Percentiles rank a stretch among this genome's conserved stretches.
Evolutionary conservation across 2,888 invertebrate species (phyloP).

Genomic region (Mallateleia sp.): DNA sequence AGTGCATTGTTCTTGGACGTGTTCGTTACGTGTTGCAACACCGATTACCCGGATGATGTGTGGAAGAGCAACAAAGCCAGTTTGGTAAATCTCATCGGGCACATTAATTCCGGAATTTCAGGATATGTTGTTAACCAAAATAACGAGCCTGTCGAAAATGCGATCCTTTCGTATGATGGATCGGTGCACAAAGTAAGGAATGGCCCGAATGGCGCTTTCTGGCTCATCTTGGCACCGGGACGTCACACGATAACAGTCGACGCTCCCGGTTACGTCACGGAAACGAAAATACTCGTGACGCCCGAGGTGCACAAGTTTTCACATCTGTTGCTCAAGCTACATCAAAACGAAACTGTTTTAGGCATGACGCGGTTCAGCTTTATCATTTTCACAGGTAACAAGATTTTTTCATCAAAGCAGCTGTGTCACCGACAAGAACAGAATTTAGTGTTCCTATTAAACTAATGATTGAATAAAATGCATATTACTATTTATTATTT

Average conservation of each 20-base stretch:
- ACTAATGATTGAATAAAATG: no score
- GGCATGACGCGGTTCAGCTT: conserved; percentile 95
- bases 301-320: conserved; percentile 83
- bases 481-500: no score
- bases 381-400: conserved; percentile 93
- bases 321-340: conserved; percentile 92
- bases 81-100: conserved; percentile 84
- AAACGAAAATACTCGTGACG: conserved; percentile 90
- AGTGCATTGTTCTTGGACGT: conserved; percentile 87
- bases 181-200: conserved; percentile 85
- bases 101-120: conserved; percentile 83
- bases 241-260: conserved; percentile 91
- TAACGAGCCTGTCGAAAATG: conserved; percentile 85
- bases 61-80: conserved; percentile 87
- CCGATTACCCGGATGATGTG: conserved; percentile 81
- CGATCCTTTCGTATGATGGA: conserved; percentile 85
- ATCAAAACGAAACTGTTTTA: conserved; percentile 92
- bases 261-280: conserved; percentile 91
- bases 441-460: no score
- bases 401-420: no score
- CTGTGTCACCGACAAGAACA: no score
- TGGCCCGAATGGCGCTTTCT: conserved; percentile 86
- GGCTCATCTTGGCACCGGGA: conserved; percentile 88
- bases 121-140: conserved; percentile 86
- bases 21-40: conserved; percentile 88